Base-by-base conservation (phyloP, 2,113 vertebrate genomes). In the Trematocara zebra region DNA sequence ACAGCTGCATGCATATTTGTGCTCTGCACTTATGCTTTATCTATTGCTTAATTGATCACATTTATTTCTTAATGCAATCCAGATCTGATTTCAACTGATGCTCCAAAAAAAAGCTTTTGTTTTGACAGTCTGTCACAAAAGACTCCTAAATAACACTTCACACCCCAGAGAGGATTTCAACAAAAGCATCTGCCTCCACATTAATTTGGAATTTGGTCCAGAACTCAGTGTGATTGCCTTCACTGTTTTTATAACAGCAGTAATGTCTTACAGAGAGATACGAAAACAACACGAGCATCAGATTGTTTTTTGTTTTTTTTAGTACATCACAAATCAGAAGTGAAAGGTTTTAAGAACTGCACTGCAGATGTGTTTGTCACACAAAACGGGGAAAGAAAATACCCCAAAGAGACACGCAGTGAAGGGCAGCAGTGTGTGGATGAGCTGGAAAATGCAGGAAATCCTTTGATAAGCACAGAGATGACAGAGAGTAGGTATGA, bases 181-280 rank as follows among this genome's bases (percentile, higher is more conserved):
- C 44, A 76, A 76, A 76, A 76, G 72, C 26, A 76, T 76, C 44
- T 4, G 72, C 72, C 42, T 2, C 72, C 0, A 12, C 72, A 2
- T 51, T 51, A n/a, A 51, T 47, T 33, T 76, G 44, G 44, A 51
- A 76, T 47, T 76, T 76, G 44, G 10, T 33, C 26, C 72, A 76
- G 72, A n/a, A 2, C 72, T 31, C 9, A 1, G 44, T 26, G 14
- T 33, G 72, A 76, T 33, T 33, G 17, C 20, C 82, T 82, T 86
- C 80, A 28, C 85, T 81, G 87, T 82, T 26, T 92, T 91, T 87
- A 44, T 11, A 20, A 69, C 28, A 28, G 49, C 35, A 23, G 6
- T 31, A n/a, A 85, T 82, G 47, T 35, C 20, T 11, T 76, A 18
- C 61, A 84, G 54, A 23, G 31, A 26, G 28, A 67, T 4, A 53